Evolutionary conservation across 2,797 vertebrate species (phyloP).

Genomic region (Semotilus atromaculatus): DNA sequence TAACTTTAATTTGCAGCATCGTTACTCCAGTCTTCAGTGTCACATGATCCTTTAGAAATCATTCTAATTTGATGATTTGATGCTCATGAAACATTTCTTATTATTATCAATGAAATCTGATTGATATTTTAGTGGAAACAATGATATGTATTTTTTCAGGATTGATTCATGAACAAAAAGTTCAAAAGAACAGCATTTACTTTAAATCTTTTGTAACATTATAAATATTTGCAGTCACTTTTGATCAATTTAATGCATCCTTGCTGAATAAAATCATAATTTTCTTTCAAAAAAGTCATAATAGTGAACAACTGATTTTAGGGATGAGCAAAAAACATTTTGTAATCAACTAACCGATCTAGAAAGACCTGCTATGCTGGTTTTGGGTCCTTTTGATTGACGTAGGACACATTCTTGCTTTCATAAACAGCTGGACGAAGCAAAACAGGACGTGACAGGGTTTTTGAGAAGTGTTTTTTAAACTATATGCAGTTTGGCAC

Average conservation of each 20-base stretch:
- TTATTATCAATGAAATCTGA: not conserved
- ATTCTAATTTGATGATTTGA: not conserved
- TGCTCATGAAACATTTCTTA: not conserved
- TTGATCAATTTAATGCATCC: not conserved
- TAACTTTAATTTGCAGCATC: not conserved
- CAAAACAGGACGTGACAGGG: not conserved
- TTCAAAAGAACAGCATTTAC: too few species aligned
- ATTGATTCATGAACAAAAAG: too few species aligned
- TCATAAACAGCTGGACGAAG: constrained; percentile 1
- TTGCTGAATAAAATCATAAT: not conserved
- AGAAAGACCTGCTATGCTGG: not conserved
- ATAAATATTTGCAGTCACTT: not conserved
- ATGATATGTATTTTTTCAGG: not conserved
- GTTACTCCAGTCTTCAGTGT: not conserved
- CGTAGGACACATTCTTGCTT: not conserved
- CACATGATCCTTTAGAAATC: not conserved
- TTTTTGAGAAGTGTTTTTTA: not conserved
- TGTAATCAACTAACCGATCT: not conserved
- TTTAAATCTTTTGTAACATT: too few species aligned
- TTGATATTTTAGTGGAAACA: not conserved
- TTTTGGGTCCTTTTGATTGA: not conserved
- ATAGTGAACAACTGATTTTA: too few species aligned
- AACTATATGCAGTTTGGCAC: not conserved
- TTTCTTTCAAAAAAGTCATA: not conserved
- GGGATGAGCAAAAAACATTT: too few species aligned